A percentile compares a stretch with the other conserved stretches of the same genome.
These are phyloP conservation scores for Cyclopterus lumpus DNA, from an alignment of 2,797 vertebrate genomes.

Conservation along the genomic window DNA sequence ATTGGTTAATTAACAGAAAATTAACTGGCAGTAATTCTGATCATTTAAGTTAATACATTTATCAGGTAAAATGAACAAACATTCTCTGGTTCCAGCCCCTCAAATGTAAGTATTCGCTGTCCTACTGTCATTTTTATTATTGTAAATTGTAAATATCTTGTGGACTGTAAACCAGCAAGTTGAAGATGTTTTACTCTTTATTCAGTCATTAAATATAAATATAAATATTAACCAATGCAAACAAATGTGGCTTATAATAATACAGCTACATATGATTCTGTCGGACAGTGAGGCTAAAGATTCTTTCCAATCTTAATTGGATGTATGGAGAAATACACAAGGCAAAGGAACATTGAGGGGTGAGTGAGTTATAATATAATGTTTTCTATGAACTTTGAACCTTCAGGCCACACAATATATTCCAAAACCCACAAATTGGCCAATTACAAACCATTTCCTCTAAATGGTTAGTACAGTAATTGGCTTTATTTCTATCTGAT, in stretches of 20 bases:
- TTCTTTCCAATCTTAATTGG: not conserved
- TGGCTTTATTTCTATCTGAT: slow-evolving; percentile 36
- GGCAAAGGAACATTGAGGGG: not conserved
- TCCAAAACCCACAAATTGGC: slow-evolving; percentile 4
- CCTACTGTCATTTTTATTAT: not conserved
- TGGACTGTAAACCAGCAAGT: not conserved
- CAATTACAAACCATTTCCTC: slow-evolving; percentile 18
- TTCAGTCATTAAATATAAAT: not conserved
- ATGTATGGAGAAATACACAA: not conserved
- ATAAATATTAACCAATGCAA: not conserved
- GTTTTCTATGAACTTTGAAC: slow-evolving; percentile 9
- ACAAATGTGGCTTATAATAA: not conserved
- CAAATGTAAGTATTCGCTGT: not conserved
- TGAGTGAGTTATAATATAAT: not conserved
- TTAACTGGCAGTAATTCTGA: not conserved
- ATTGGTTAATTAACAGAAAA: not conserved
- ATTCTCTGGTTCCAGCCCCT: not conserved
- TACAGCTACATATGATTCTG: not conserved
- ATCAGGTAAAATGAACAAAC: not conserved
- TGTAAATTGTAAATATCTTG: not conserved
- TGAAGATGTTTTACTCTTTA: not conserved
- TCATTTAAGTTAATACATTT: not conserved
- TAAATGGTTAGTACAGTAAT: slow-evolving; percentile 18
- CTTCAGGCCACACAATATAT: not conserved
- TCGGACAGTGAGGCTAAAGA: not conserved